Base-by-base conservation (phyloP, 2,797 vertebrate genomes). In the Tenualosa thibaudeaui region DNA sequence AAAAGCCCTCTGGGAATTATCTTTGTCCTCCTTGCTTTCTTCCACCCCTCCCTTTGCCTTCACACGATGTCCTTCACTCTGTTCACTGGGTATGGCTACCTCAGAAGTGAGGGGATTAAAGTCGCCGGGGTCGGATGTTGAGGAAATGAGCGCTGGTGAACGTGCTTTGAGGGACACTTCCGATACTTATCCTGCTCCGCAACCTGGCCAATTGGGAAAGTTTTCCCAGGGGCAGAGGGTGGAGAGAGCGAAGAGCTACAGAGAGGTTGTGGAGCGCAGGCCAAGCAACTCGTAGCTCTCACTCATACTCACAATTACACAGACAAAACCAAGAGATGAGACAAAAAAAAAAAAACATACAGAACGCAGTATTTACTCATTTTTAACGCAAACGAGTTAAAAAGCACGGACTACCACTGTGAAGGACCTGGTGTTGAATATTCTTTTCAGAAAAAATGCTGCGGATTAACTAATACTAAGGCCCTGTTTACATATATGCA, bases 41-140 rank as follows among this genome's bases (percentile, higher is more conserved):
- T 78, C 71, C 68, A 19, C 68, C 37, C 17, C 68, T 75, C 37
- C 37, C 71, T 78, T 43, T 78, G 65, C 46, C 71, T 78, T 46
- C 71, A 78, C 71, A 78, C 40, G 37, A 78, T 78, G 71, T 78
- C 71, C 71, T 78, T 78, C 71, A 78, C 71, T 78, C 71, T 78
- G 71, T 78, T 78, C 37, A 22, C 37, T 43, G 71, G 71, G 71
- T 31, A 71, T 31, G 5, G 65, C 26, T 31, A 12, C 71, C 71
- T 78, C 37, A 46, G 71, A 78, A 78, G 71, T 78, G 71, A 19
- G 37, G 5, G 71, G 71, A 78, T 78, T 78, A 78, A 78, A 78
- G 71, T 17, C 37, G 71, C 40, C 1, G 6, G 37, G 71, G 37
- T 8, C 37, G 17, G 40, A 4, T 26, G 26, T 10, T 26, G 26